A percentile compares a stretch with the other conserved stretches of the same genome.
Conservation (phyloP, 2,888 invertebrate species). For the Hypselothyrea guttata region DNA sequence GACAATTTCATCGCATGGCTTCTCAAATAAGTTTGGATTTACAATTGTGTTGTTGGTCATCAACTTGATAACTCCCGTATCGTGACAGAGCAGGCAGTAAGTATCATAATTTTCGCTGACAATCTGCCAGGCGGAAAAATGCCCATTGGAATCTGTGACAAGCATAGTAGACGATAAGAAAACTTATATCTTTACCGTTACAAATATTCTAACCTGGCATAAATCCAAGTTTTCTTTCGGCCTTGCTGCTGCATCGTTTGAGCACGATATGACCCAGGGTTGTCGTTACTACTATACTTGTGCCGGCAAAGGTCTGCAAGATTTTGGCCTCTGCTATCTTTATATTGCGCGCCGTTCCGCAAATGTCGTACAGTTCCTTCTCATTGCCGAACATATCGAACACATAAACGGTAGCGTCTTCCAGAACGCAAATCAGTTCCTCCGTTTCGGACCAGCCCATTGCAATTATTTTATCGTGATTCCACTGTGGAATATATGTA, state of each 20-base stretch:
- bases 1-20: conserved; percentile 85
- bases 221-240: conserved; percentile 90
- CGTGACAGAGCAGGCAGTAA: conserved; percentile 85
- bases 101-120: conserved; percentile 85
- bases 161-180: no score
- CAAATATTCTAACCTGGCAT: conserved; percentile 87
- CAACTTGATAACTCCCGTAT: conserved; percentile 84
- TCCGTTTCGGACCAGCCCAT: conserved; percentile 97
- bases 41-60: conserved; percentile 82
- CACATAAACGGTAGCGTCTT: conserved; percentile 94
- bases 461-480: conserved; percentile 90
- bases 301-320: conserved; percentile 91
- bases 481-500: conserved; percentile 91
- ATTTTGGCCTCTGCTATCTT: conserved; percentile 92
- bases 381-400: conserved; percentile 97
- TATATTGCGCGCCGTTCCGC: conserved; percentile 94
- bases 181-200: no score
- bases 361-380: conserved; percentile 92
- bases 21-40: conserved; percentile 80
- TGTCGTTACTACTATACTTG: conserved; percentile 95
- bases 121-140: conserved; percentile 86
- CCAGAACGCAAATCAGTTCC: conserved; percentile 94
- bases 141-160: conserved; percentile 63
- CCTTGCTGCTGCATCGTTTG: conserved; percentile 89
- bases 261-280: conserved; percentile 92